Evolutionary conservation across 2,113 vertebrate genomes (phyloP), one percentile per base, ranked within the genome.

Genomic region (Scophthalmus maximus): DNA sequence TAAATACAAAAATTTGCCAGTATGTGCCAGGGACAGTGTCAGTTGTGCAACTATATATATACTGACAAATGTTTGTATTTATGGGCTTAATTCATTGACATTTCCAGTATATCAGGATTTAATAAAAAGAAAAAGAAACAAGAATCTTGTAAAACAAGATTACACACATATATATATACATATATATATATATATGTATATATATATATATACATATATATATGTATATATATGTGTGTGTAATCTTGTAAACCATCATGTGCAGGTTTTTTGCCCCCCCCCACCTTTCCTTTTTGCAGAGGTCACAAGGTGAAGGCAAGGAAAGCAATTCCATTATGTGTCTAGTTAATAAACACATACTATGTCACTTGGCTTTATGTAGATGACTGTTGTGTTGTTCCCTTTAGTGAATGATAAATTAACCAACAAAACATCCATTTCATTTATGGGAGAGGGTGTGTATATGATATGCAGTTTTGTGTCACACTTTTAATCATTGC

Each of bases 351-450:
- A 73, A 85, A 84, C 79, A 73, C 38, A 23, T 51, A 86, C 79
- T 78, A 67, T 70, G 76, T 87, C 76, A 79, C 75, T 81, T 71
- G 42, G 59, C 60, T 76, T 73, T 78, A 61, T 83, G 64, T 57
- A 79, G 74, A 88, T 79, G 73, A 46, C 51, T 76, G 44, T 47
- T 64, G 56, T 53, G 64, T 76, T 82, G 78, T 84, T 74, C 78
- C 64, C 47, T 74, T 65, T 47, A 61, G 63, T 62, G 40, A 80
- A 84, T 83, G 81, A 92, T 85, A 64, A 90, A 90, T 91, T 57
- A 90, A 82, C 75, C 82, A 82, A 78, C 72, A 75, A 67, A 88
- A 86, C 67, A 74, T 75, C 61, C 46, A 86, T 88, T 88, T 86
- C 51, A 63, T 82, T 81, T 75, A 82, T 63, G 47, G 58, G 50